These are phyloP conservation scores for Orchesella flavescens DNA, from an alignment of 2,888 invertebrate species.

Conservation along the genomic window DNA sequence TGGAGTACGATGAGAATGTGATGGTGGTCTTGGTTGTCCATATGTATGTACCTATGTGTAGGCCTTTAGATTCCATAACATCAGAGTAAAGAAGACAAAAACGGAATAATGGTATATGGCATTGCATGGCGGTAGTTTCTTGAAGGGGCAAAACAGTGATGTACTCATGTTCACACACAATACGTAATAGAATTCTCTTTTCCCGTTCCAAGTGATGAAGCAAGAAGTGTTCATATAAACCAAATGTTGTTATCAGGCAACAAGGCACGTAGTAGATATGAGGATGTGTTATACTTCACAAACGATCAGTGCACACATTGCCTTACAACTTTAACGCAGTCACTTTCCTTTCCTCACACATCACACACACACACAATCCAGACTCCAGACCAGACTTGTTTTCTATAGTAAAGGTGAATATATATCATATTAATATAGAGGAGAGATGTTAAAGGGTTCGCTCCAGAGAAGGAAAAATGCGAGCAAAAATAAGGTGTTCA, in stretches of 20 bases:
- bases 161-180: background rate
- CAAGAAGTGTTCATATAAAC: constrained; percentile 55
- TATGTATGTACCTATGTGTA: no score
- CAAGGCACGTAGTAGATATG: constrained; percentile 50
- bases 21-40: no score
- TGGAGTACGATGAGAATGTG: background rate
- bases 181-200: constrained; percentile 47
- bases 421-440: constrained; percentile 19
- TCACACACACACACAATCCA: background rate
- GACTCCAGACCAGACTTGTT: background rate
- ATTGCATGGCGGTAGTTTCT: constrained; percentile 27
- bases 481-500: constrained; percentile 49
- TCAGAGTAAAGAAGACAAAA: background rate
- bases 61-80: background rate
- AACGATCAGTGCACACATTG: constrained; percentile 31
- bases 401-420: constrained; percentile 8
- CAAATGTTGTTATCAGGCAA: constrained; percentile 57
- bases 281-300: constrained; percentile 21
- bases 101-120: constrained; percentile 20
- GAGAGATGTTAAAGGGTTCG: background rate
- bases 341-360: constrained; percentile 9
- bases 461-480: background rate
- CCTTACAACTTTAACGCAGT: constrained; percentile 11
- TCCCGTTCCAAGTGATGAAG: constrained; percentile 48
- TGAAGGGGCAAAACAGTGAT: constrained; percentile 22